These are phyloP conservation scores for Anarhynchus alexandrinus DNA, from an alignment of 2,113 vertebrate genomes.

Conservation along the genomic window DNA sequence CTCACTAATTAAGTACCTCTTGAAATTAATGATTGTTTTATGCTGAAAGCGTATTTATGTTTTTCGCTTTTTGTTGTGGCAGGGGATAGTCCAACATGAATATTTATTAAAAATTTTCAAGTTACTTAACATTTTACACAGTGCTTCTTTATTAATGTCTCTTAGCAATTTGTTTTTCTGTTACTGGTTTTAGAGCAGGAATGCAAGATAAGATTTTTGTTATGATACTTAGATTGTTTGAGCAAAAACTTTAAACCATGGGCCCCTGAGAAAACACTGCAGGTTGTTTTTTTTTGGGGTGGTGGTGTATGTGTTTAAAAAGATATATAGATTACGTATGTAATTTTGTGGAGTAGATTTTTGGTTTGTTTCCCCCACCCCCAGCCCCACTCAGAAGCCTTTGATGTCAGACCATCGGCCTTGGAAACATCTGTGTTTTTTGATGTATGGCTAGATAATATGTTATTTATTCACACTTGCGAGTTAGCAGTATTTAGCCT, in stretches of 20 bases:
- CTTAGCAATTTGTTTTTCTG: background rate
- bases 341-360: background rate
- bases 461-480: background rate
- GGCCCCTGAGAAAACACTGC: background rate
- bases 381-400: background rate
- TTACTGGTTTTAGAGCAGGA: background rate
- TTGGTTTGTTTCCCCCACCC: too few species aligned
- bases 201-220: background rate
- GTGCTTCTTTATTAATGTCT: background rate
- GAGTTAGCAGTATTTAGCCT: background rate
- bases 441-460: background rate
- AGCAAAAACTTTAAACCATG: background rate
- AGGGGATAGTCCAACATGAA: constrained; percentile 15
- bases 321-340: background rate
- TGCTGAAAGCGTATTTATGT: constrained; percentile 46
- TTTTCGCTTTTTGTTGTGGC: constrained; percentile 20
- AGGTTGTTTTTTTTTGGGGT: background rate
- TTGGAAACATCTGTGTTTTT: background rate
- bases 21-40: constrained; percentile 66
- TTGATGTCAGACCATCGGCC: background rate
- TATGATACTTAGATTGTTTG: background rate
- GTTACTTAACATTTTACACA: background rate
- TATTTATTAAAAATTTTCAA: constrained; percentile 49
- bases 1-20: constrained; percentile 61
- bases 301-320: background rate